Evolutionary conservation across 1,140 invertebrate genomes (phyloP).

Genomic region (Bathynomus jamesi): DNA sequence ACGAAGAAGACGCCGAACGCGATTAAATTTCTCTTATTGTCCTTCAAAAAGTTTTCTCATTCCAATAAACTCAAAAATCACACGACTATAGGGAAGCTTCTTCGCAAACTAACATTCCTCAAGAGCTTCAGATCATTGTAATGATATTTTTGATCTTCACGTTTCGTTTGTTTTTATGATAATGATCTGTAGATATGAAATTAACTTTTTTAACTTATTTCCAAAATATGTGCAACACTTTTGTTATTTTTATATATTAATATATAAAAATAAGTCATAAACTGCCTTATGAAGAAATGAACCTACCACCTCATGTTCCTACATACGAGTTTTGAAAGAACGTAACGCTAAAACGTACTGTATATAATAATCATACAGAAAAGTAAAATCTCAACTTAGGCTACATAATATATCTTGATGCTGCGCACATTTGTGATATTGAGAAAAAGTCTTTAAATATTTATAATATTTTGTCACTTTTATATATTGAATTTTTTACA

Average conservation of each 20-base stretch:
- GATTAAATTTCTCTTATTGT: not conserved
- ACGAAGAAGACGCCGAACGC: slow-evolving; percentile 51
- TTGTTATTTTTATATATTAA: not conserved
- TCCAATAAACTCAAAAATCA: not conserved
- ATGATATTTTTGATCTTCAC: not conserved
- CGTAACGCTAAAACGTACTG: not conserved
- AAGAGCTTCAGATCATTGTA: not conserved
- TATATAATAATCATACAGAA: not conserved
- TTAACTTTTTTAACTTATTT: not conserved
- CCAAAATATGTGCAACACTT: not conserved
- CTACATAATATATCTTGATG: too few species aligned
- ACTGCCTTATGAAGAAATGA: not conserved
- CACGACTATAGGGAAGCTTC: not conserved
- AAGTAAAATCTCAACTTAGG: too few species aligned
- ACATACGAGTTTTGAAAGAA: not conserved
- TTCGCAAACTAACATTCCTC: not conserved
- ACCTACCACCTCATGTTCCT: not conserved
- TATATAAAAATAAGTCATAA: not conserved
- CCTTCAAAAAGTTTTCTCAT: not conserved
- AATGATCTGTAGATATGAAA: not conserved
- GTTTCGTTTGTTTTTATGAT: not conserved
- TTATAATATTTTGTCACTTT: not conserved
- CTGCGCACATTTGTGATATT: too few species aligned
- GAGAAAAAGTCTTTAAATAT: not conserved
- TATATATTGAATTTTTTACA: not conserved